Conservation (phyloP, 2,113 vertebrate genomes). For the Corynorhinus townsendii region DNA sequence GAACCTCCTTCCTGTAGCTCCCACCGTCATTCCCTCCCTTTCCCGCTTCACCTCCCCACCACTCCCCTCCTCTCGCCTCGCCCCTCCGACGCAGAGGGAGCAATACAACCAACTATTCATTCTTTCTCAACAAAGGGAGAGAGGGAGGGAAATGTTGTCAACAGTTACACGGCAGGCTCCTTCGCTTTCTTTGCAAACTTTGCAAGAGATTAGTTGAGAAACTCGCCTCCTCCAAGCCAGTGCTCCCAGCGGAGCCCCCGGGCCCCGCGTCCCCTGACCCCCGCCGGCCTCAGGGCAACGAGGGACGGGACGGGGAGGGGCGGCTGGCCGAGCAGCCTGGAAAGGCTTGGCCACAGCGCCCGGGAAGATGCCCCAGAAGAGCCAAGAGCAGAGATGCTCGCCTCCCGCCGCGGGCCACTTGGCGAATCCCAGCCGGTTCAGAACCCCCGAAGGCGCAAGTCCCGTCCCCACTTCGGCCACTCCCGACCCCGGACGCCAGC, state of each 20-base stretch:
- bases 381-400: background rate
- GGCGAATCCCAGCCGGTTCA: background rate
- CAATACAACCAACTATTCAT: conserved; percentile 72
- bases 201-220: background rate
- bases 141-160: conserved; percentile 74
- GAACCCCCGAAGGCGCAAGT: background rate
- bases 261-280: background rate
- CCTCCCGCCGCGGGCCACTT: background rate
- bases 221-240: background rate
- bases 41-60: background rate
- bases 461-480: background rate
- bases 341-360: background rate
- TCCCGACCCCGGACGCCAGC: background rate
- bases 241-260: conserved; percentile 62
- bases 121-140: conserved; percentile 75
- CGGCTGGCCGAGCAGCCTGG: background rate
- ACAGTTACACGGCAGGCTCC: conserved; percentile 78
- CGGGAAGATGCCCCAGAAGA: background rate
- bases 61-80: background rate
- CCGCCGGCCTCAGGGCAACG: background rate
- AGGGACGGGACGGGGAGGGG: fast-evolving
- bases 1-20: background rate
- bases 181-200: conserved; percentile 76
- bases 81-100: background rate
- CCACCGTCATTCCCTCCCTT: background rate